These are phyloP conservation scores for Balaeniceps rex DNA, from an alignment of 2,113 vertebrate genomes.

Conservation along the genomic window DNA sequence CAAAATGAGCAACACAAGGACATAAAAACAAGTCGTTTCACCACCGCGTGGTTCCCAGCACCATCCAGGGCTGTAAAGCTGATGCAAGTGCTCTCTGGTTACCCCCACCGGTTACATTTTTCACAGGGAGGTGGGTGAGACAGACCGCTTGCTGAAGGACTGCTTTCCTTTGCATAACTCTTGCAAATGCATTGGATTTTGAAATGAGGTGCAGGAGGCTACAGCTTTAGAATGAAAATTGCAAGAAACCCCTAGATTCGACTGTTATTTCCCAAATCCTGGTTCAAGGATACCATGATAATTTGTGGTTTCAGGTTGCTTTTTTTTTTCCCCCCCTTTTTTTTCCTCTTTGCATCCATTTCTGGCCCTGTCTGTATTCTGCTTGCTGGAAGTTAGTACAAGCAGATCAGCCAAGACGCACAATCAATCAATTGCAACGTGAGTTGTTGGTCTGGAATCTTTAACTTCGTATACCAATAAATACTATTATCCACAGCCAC, in stretches of 20 bases:
- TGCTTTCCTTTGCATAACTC: not conserved
- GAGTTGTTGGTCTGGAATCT: not conserved
- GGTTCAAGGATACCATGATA: not conserved
- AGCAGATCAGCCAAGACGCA: not conserved
- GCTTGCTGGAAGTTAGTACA: not conserved
- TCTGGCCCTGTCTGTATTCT: not conserved
- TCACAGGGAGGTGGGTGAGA: not conserved
- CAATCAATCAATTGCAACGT: not conserved
- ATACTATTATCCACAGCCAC: not conserved
- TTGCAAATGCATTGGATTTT: fast-evolving
- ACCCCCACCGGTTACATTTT: fast-evolving
- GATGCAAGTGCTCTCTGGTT: not conserved
- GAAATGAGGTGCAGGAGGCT: not conserved
- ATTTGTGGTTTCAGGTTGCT: not conserved
- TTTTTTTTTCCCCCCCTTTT: not conserved
- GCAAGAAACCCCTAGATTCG: not conserved
- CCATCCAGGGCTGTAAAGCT: not conserved
- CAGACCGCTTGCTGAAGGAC: not conserved
- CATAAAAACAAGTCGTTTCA: not conserved
- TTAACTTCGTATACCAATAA: not conserved
- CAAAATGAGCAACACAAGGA: not conserved
- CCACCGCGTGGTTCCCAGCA: not conserved
- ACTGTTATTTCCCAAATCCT: not conserved
- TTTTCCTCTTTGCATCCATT: not conserved
- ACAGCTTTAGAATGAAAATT: not conserved